Evolutionary conservation across 2,888 invertebrate genomes (phyloP), one percentile per base, ranked within the genome.

Genomic region (Neoaliturus tenellus): DNA sequence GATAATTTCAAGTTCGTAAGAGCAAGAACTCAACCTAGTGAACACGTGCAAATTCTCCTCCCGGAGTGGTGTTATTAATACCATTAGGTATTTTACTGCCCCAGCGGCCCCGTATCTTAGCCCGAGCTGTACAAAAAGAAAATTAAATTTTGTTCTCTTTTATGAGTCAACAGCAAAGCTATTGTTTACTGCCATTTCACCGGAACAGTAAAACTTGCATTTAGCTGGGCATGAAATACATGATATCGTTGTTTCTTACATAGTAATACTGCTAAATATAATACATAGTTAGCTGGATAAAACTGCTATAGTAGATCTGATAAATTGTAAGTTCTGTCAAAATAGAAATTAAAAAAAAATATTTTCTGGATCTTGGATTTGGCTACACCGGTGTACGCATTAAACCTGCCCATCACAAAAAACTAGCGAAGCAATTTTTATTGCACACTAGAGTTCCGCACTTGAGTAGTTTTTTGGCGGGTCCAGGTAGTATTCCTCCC

Each of bases 121-220:
- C 23, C 17, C 48, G 44, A 1, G 48, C 28, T 35, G 23, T 44
- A 44, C 75, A 75, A 75, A 75, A 75, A 71, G 75, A 75, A 75
- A 75, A 75, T 75, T 44, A 75, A 75, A 75, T 75, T 75, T 75
- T 75, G 75, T 44, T 41, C 39, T 75, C 75, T 75, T 75, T 75
- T 75, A 75, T 48, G 75, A 41, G 75, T 39, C 48, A 48, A 23
- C 44, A 48, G 44, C 75, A 75, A 69, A 75, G 44, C 75, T 75
- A 75, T 75, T 75, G 75, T 75, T 75, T 75, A 75, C 75, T 25
- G 28, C 75, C 75, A 75, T 48, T 75, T 75, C 28, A 48, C 75
- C 25, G 39, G 48, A 28, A 44, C 48, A 28, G 48, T 75, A 75
- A 75, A 75, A 75, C 41, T 75, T 75, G 39, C 48, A 25, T 28